These are phyloP conservation scores for Drosophila melanica DNA, from an alignment of 1,140 invertebrate genomes.

Conservation along the genomic window DNA sequence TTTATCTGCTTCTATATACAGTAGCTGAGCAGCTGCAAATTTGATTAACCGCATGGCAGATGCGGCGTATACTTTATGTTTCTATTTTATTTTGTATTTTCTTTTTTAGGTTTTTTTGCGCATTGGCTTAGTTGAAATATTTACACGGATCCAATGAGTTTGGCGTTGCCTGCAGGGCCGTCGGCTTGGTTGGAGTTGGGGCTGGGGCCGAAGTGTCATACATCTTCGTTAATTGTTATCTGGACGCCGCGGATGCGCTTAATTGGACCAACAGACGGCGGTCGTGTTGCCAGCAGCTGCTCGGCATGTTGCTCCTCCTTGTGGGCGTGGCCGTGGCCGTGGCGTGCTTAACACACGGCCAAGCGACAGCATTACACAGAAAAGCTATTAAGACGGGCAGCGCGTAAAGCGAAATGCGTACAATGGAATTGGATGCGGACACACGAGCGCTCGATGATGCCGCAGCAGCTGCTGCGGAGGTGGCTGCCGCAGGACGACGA, in stretches of 20 bases:
- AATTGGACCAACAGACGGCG: conserved; percentile 68
- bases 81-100: conserved; percentile 3
- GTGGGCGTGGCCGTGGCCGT: conserved; percentile 23
- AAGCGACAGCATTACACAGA: conserved; percentile 61
- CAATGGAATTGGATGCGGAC: conserved; percentile 65
- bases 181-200: neutral
- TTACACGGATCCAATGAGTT: conserved; percentile 58
- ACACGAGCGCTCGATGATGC: conserved; percentile 42
- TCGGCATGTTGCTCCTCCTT: conserved; percentile 6
- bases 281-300: conserved; percentile 36
- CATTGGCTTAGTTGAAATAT: conserved; percentile 53
- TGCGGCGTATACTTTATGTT: conserved; percentile 72
- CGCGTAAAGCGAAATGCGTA: conserved; percentile 76
- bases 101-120: conserved; percentile 1
- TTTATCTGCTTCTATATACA: conserved; percentile 31
- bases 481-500: conserved; percentile 70
- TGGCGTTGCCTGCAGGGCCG: conserved; percentile 12
- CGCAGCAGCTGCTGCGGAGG: conserved; percentile 58
- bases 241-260: conserved; percentile 48
- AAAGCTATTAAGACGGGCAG: conserved; percentile 80
- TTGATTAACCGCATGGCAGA: conserved; percentile 38
- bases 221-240: conserved; percentile 76
- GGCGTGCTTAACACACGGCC: conserved; percentile 23
- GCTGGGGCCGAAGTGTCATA: conserved; percentile 23
- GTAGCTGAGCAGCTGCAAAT: conserved; percentile 36